Percentiles rank a stretch among this genome's conserved stretches.
These are phyloP conservation scores for Bryconaethiops microstoma DNA, from an alignment of 2,797 vertebrate species.

Conservation along the genomic window DNA sequence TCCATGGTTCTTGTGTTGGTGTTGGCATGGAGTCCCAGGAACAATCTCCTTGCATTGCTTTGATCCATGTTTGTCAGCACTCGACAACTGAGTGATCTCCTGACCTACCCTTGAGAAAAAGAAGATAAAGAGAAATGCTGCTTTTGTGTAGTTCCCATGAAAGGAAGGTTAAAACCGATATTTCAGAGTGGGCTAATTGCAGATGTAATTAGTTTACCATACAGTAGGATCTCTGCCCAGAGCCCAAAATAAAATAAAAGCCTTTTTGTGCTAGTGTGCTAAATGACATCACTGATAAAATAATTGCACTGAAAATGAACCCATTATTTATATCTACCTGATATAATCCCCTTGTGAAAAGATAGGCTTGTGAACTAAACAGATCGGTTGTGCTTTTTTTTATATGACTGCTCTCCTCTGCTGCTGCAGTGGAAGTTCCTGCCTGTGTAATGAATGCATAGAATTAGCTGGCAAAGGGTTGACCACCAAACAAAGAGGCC, in stretches of 20 bases:
- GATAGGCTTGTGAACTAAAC: slow-evolving; percentile 30
- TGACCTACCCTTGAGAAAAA: background rate
- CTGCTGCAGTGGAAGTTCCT: slow-evolving; percentile 18
- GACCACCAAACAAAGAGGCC: slow-evolving; percentile 49
- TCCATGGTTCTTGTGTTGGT: background rate
- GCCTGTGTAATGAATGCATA: slow-evolving; percentile 49
- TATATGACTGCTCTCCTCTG: slow-evolving; percentile 17
- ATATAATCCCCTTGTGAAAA: slow-evolving; percentile 53
- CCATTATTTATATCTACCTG: slow-evolving; percentile 52
- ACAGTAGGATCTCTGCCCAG: slow-evolving; percentile 48
- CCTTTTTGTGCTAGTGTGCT: slow-evolving; percentile 47
- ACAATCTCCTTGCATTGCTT: background rate
- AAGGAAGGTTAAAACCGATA: slow-evolving; percentile 41
- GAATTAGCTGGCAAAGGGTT: slow-evolving; percentile 52
- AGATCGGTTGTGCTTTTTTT: slow-evolving; percentile 17
- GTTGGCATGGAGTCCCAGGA: background rate
- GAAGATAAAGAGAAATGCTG: slow-evolving; percentile 17
- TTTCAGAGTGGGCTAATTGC: slow-evolving; percentile 45
- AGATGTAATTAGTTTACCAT: slow-evolving; percentile 58
- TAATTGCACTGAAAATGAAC: slow-evolving; percentile 50
- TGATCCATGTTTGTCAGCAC: background rate
- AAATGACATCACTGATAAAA: slow-evolving; percentile 57
- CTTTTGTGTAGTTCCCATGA: slow-evolving; percentile 36
- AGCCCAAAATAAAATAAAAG: slow-evolving; percentile 49
- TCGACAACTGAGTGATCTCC: background rate